Percentiles rank a stretch among this genome's conserved stretches.
phyloP scores from a whole-genome alignment of 2,797 vertebrate genomes.

The Enteromius thamalakanensis region DNA sequence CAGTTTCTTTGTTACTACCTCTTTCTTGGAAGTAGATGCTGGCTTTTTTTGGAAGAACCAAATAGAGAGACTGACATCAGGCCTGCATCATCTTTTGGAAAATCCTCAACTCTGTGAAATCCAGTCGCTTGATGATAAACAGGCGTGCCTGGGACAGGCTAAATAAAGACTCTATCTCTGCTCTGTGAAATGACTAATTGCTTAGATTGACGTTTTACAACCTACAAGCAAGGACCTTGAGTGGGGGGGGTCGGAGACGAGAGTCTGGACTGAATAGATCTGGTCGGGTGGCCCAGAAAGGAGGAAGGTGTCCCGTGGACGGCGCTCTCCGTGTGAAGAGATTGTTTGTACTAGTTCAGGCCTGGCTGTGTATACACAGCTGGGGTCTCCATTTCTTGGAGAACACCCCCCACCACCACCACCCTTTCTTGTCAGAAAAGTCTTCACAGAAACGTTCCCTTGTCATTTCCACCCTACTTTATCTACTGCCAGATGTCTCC shows the following conservation, averaged over 20 bases:
- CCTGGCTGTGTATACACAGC: conserved; percentile 78
- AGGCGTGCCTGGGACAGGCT: background rate
- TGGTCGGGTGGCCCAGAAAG: conserved; percentile 28
- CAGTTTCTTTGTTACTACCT: conserved; percentile 8
- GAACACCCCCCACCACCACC: conserved; percentile 39
- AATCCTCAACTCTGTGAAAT: conserved; percentile 11
- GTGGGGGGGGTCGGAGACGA: background rate
- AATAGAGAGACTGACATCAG: conserved; percentile 27
- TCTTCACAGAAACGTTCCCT: conserved; percentile 71
- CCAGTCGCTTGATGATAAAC: conserved; percentile 39
- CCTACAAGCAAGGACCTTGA: background rate
- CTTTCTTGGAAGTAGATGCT: conserved; percentile 47
- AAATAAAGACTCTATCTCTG: background rate
- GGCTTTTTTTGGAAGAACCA: conserved; percentile 5
- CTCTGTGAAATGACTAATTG: background rate
- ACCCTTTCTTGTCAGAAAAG: conserved; percentile 70
- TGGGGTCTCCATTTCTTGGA: conserved; percentile 75
- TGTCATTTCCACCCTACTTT: conserved; percentile 62
- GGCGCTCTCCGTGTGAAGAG: conserved; percentile 60
- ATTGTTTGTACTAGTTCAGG: conserved; percentile 65
- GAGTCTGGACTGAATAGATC: conserved; percentile 5
- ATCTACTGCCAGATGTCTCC: conserved; percentile 74
- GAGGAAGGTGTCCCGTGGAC: conserved; percentile 59
- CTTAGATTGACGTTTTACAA: conserved; percentile 1
- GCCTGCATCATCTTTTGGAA: conserved; percentile 22